These are phyloP conservation scores for Syrmaticus mikado DNA, from an alignment of 2,113 vertebrate genomes.

Conservation along the genomic window DNA sequence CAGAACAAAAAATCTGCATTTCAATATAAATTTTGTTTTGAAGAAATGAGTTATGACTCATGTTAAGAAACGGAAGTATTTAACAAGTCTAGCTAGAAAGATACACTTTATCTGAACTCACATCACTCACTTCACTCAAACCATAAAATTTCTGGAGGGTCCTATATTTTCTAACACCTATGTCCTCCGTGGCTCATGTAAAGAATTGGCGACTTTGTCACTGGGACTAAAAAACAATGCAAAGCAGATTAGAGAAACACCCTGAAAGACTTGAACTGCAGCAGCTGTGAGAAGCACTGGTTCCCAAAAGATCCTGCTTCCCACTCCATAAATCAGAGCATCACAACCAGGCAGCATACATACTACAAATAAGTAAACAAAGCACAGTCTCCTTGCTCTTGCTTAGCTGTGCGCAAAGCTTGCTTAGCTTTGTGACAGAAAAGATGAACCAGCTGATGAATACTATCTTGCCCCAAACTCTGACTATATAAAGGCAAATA, in stretches of 20 bases:
- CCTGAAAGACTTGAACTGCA: not conserved
- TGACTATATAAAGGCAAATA: not conserved
- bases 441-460: not conserved
- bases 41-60: not conserved
- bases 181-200: too few relatives aligned
- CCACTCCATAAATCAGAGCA: not conserved
- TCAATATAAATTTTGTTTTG: not conserved
- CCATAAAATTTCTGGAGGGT: not conserved
- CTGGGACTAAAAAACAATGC: rapidly evolving
- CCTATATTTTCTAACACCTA: not conserved
- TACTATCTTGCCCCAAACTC: not conserved
- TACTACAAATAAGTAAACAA: not conserved
- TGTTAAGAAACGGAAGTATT: not conserved
- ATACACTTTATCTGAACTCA: not conserved
- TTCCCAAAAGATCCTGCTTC: not conserved
- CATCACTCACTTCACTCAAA: not conserved
- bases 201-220: not conserved
- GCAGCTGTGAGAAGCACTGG: not conserved
- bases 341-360: not conserved
- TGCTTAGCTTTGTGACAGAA: not conserved
- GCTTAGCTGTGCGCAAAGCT: not conserved
- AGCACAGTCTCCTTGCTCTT: not conserved
- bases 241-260: not conserved
- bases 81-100: not conserved
- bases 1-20: not conserved